Base-by-base conservation (phyloP, 1,140 invertebrate species). In the Drosophila melanica region DNA sequence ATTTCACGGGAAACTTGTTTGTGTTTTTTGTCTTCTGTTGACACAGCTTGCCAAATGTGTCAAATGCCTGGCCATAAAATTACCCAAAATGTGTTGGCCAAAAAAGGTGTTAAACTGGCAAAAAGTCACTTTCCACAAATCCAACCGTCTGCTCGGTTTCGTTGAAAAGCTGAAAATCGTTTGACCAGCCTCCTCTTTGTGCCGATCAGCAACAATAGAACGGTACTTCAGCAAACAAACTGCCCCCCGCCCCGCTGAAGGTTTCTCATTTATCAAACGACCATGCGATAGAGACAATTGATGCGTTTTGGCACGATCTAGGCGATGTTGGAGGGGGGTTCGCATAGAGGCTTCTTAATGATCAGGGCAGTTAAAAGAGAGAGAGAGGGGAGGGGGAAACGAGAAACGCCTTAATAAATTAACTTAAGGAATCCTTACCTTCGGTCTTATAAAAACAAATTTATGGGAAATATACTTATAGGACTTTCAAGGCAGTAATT, bases 101-200 rank as follows among this genome's bases (percentile, higher is more conserved):
- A 48, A 66, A 90, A 90, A 90, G 87, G 87, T 90, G 87, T 90
- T 90, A 90, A 90, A 90, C 85, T 90, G 87, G 82, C 87, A 84
- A 90, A 90, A 87, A 90, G 77, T 87, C 82, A 78, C 78, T 85
- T 59, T 39, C 18, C 11, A 3, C 20, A 23, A 23, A 33, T 8
- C 20, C 45, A 18, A 12, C 39, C 62, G 14, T 59, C 41, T 54
- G 75, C 41, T 44, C 67, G 42, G 42, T 35, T 75, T 58, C 58
- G 85, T 53, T 90, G 86, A 90, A 90, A 89, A 87, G 87, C 84
- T 82, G 84, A 87, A 89, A 87, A 87, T 79, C 69, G 54, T 50
- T 74, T 74, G 23, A 30, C 51, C 73, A 54, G 55, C 55, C 55
- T 23, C 47, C 76, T 16, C 33, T 62, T 75, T 84, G 79, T 27